Base-by-base conservation (phyloP, 1,140 invertebrate species). In the Scaptomyza hsui region DNA sequence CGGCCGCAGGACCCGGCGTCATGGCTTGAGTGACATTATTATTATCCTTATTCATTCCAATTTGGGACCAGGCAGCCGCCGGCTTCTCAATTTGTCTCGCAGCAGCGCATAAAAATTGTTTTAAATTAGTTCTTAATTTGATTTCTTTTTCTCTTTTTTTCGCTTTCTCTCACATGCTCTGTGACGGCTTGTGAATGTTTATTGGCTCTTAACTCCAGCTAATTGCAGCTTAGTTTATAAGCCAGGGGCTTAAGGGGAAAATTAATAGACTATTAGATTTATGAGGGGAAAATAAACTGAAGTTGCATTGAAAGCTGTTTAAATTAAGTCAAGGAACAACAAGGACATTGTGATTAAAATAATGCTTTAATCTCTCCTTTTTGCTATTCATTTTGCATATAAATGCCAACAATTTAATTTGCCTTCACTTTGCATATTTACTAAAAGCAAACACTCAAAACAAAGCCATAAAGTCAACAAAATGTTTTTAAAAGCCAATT, bases 71-170 rank as follows among this genome's bases (percentile, higher is more conserved):
- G 4, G 19, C 51, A 15, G 45, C 13, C 53, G 19, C 10, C 44
- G 13, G 37, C 45, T 42, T 21, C 49, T 42, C 75, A 82, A 59
- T 85, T 82, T 83, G 79, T 78, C 65, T 49, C 57, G 7, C 61
- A 37, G 3, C 32, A 37, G 32, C 32, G 32, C 67, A 83, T 72
- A 73, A 70, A 81, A 78, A 85, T 62, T 75, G 75, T 79, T 85
- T 83, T 68, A 83, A 83, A 83, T 83, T 72, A 83, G 57, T 64
- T 82, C 75, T 75, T 82, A 78, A 82, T 82, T 83, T 82, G 69
- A 83, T 37, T n/a, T n/a, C 75, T 74, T 74, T 55, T 29, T 29
- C 9, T 4, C 4, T 21, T 21, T 21, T 4, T 29, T 29, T 29
- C n/a, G n/a, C n/a, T 29, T 5, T 65, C 12, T 37, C 3, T 55